Conservation (phyloP, 2,113 vertebrate genomes). For the Alligator sinensis region DNA sequence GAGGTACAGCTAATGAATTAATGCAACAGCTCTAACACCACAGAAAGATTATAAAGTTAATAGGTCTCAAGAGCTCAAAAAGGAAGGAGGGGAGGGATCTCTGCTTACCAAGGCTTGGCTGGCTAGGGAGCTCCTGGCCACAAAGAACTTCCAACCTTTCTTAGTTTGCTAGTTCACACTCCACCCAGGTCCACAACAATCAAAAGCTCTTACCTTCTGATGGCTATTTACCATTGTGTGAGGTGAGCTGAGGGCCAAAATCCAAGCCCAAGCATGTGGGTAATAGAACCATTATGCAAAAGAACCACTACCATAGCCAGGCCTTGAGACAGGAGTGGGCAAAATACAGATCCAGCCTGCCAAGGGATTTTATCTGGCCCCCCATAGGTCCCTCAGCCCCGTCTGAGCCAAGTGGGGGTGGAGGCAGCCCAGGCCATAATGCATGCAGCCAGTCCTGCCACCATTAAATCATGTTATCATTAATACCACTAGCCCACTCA, state of each 20-base stretch:
- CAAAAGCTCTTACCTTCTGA: background rate
- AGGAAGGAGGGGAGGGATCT: background rate
- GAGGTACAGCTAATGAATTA: background rate
- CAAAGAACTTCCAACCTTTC: background rate
- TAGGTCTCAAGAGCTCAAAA: background rate
- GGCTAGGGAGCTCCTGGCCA: background rate
- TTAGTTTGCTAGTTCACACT: background rate
- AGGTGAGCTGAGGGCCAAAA: background rate
- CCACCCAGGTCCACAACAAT: background rate
- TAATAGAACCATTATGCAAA: background rate
- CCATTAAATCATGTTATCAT: too few relatives aligned
- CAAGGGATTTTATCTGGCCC: background rate
- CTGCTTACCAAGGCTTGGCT: background rate
- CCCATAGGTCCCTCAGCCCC: too few relatives aligned
- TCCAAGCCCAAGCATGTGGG: background rate
- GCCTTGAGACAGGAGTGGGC: background rate
- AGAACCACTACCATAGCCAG: background rate
- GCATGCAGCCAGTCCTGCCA: too few relatives aligned
- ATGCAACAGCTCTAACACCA: background rate
- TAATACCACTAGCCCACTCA: background rate
- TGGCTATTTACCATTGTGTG: too few relatives aligned
- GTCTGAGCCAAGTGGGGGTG: too few relatives aligned
- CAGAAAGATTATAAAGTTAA: background rate
- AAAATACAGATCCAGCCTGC: too few relatives aligned
- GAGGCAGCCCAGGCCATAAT: too few relatives aligned